Base-by-base conservation (phyloP, 2,888 invertebrate species). In the Lordiphosa andalusiaca region DNA sequence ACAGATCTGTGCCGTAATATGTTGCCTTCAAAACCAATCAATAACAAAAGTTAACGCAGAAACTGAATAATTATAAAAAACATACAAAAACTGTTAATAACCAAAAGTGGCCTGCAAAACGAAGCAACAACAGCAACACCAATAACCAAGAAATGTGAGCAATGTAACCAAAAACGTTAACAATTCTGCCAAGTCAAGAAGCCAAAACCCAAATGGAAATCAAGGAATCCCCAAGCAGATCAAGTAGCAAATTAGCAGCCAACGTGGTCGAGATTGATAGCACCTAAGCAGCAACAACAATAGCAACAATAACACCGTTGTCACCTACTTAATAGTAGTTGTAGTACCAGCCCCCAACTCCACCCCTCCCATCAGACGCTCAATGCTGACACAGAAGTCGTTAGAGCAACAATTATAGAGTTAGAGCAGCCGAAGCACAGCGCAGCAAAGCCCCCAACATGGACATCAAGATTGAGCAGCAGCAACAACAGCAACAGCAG, bases 381-480 rank as follows among this genome's bases (percentile, higher is more conserved):
- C 67, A 58, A 74, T 74, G 76, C 64, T 53, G 55, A 51, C 44
- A 61, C 40, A 48, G 48, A 61, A 60, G 63, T 57, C 65, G 63
- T 67, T 67, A 50, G 46, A 60, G 54, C 61, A 61, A 63, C 63
- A 63, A 65, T 65, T 56, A 47, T 63, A 63, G 54, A 54, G 48
- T 48, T 36, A 55, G 58, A 55, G 58, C 33, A 62, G 35, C 59
- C 63, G 42, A 46, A 68, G 38, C 69, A 60, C 35, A 59, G 64
- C 16, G 16, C 55, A 62, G 54, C 52, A 42, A 35, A 44, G 35
- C 36, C 56, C 55, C 58, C 67, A 83, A 59, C 54, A 88, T 88
- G 87, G 87, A 88, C 71, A 86, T 88, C 80, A 88, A 88, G 74
- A 87, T 89, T 80, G 89, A 89, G 75, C 78, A 84, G 56, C 95